A percentile compares a stretch with the other conserved stretches of the same genome.
Conservation (phyloP, 2,797 vertebrate species). For the Phrynocephalus vlangalii region DNA sequence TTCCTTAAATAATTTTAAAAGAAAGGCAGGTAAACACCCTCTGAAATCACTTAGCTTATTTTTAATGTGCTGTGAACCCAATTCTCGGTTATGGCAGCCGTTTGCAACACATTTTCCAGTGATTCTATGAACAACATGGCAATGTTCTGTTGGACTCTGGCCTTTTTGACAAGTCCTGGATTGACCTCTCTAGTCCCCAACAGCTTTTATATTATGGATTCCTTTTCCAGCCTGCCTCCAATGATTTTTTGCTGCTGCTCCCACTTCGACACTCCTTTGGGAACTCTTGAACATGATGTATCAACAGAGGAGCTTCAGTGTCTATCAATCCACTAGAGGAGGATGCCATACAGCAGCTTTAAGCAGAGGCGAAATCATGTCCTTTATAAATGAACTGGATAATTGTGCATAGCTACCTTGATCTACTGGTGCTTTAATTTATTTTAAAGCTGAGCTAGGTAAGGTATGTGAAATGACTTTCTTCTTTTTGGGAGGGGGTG, state of each 20-base stretch:
- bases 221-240: neutral
- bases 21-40: neutral
- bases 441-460: slow-evolving; percentile 79
- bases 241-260: neutral
- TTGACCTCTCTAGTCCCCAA: neutral
- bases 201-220: neutral
- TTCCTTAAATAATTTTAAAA: neutral
- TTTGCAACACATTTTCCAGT: neutral
- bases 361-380: slow-evolving; percentile 70
- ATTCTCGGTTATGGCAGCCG: no score
- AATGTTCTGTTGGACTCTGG: neutral
- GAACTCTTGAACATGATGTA: neutral
- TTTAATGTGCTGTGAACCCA: no score
- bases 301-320: slow-evolving; percentile 43
- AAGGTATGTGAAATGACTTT: slow-evolving; percentile 75
- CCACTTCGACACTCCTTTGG: neutral
- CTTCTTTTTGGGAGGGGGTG: slow-evolving; percentile 63
- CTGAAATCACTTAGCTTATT: no score
- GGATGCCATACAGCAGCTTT: slow-evolving; percentile 53
- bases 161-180: neutral
- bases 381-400: slow-evolving; percentile 76
- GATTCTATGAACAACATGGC: neutral
- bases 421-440: slow-evolving; percentile 78
- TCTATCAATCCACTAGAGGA: slow-evolving; percentile 42
- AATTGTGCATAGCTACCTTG: slow-evolving; percentile 71